Evolutionary conservation across 1,140 invertebrate species (phyloP).

Genomic region (Aphaenogaster ashmeadi): DNA sequence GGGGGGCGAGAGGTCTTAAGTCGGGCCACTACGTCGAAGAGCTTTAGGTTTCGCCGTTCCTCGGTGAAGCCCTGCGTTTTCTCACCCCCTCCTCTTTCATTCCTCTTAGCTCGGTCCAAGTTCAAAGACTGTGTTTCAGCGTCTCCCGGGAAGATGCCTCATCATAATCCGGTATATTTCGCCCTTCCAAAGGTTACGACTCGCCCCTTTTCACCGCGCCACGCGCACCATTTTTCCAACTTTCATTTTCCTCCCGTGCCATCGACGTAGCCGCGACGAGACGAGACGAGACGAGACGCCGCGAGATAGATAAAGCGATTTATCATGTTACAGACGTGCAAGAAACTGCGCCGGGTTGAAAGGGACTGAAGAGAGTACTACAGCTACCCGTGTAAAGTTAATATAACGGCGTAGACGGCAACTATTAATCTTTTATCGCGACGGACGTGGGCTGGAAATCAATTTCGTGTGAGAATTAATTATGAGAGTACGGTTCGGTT

Average conservation of each 20-base stretch:
- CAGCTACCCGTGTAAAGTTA: constrained; percentile 44
- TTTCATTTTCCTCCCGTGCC: constrained; percentile 56
- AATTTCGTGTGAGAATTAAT: constrained; percentile 61
- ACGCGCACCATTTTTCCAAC: constrained; percentile 52
- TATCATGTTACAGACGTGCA: constrained; percentile 52
- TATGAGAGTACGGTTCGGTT: constrained; percentile 55
- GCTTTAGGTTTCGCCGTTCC: constrained; percentile 65
- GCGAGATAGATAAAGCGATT: constrained; percentile 67
- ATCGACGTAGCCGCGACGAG: constrained; percentile 17
- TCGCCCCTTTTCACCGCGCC: constrained; percentile 6
- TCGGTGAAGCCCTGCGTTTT: neutral
- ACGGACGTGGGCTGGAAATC: constrained; percentile 44
- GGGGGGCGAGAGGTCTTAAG: constrained; percentile 55
- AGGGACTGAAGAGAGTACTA: constrained; percentile 35
- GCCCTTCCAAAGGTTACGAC: constrained; percentile 60
- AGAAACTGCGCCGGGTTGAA: constrained; percentile 57
- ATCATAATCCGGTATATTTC: constrained; percentile 62
- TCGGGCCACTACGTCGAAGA: constrained; percentile 54
- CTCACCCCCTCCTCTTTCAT: neutral
- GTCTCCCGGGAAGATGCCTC: constrained; percentile 45
- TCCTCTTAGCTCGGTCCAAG: constrained; percentile 4
- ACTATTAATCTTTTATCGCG: constrained; percentile 63
- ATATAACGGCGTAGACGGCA: constrained; percentile 53
- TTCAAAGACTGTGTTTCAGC: constrained; percentile 58
- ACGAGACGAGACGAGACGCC: constrained; percentile 27